Conservation (phyloP, 1,140 invertebrate species). For the Hesperophylax magnus region DNA sequence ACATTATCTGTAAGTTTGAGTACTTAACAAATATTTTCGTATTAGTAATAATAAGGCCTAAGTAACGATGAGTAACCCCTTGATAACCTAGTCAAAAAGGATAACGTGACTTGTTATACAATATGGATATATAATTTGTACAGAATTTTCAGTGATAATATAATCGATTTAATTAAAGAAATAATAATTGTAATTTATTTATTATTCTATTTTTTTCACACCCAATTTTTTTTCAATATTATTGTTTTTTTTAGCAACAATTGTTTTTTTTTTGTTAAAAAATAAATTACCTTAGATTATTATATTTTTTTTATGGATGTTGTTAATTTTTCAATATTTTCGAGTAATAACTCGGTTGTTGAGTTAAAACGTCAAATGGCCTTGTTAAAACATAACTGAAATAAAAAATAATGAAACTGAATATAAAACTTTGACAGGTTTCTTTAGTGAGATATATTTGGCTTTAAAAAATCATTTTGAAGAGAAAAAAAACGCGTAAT, state of each 20-base stretch:
- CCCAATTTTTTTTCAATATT: background rate
- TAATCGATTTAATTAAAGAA: conserved; percentile 11
- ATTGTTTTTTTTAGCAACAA: background rate
- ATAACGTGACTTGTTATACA: background rate
- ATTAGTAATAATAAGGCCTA: conserved; percentile 8
- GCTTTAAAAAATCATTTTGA: too few species aligned
- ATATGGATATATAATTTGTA: background rate
- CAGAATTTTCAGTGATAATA: background rate
- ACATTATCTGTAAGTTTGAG: background rate
- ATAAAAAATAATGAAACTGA: too few species aligned
- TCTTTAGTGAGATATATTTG: too few species aligned
- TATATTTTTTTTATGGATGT: too few species aligned
- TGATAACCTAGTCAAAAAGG: conserved; percentile 4
- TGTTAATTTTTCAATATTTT: too few species aligned
- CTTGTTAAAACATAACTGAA: too few species aligned
- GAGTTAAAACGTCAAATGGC: too few species aligned
- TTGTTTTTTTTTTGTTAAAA: background rate
- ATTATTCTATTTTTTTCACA: background rate
- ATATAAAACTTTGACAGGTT: too few species aligned
- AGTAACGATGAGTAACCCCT: conserved; percentile 1
- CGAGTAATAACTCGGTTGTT: too few species aligned
- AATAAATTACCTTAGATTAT: too few species aligned
- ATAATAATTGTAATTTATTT: conserved; percentile 10
- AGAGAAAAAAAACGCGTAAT: too few species aligned
- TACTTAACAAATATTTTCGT: background rate